These are phyloP conservation scores for Parnassius glacialis DNA, from an alignment of 2,888 invertebrate genomes.

Conservation along the genomic window DNA sequence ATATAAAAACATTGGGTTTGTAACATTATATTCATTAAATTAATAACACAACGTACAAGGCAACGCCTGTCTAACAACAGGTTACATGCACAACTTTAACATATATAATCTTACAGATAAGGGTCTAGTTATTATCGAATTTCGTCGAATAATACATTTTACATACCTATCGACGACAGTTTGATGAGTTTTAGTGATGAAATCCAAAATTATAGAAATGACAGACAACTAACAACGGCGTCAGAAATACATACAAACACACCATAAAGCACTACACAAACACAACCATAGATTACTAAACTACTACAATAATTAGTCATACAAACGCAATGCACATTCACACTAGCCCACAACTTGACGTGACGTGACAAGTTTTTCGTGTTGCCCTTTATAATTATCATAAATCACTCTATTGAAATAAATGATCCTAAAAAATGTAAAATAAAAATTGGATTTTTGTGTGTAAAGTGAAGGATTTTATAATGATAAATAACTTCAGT, in stretches of 20 bases:
- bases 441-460: background rate
- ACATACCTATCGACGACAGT: conserved; percentile 73
- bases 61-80: conserved; percentile 72
- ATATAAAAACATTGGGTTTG: conserved; percentile 40
- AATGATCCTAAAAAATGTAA: background rate
- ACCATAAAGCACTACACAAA: conserved; percentile 55
- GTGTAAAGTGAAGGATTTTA: too few relatives aligned
- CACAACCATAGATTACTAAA: conserved; percentile 45
- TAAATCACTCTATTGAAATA: background rate
- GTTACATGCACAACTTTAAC: conserved; percentile 39
- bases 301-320: conserved; percentile 28
- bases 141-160: conserved; percentile 40
- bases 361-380: conserved; percentile 59
- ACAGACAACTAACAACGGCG: conserved; percentile 71
- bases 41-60: conserved; percentile 45
- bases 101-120: conserved; percentile 18
- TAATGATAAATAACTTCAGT: too few relatives aligned
- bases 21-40: conserved; percentile 28
- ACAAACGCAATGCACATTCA: conserved; percentile 60
- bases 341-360: conserved; percentile 56
- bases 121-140: conserved; percentile 26
- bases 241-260: conserved; percentile 76
- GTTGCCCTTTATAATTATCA: conserved; percentile 38
- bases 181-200: conserved; percentile 76
- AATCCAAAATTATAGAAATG: conserved; percentile 72